Base-by-base conservation (phyloP, 2,888 invertebrate genomes). In the Eulithis testata region DNA sequence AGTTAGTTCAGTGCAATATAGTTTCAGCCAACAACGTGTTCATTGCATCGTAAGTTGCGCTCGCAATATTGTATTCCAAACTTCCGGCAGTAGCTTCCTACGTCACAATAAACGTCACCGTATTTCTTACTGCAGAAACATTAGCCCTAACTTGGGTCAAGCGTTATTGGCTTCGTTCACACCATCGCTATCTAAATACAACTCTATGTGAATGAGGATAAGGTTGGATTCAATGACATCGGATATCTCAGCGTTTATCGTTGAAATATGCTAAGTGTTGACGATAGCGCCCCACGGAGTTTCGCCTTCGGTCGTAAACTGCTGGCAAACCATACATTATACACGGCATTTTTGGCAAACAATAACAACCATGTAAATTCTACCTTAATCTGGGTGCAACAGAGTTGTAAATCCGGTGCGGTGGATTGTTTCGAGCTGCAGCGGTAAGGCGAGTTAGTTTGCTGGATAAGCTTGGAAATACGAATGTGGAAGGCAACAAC, bases 201-300 rank as follows among this genome's bases (percentile, higher is more conserved):
- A 58, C 65, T 65, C 40, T 58, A 58, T 47, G 44, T 3, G 53
- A 7, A 52, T 3, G 7, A 31, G 12, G 4, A 11, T 49, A 61
- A 61, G 61, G 65, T 54, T 12, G 50, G 36, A 51, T 62, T 62
- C 37, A 9, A 59, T 51, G 9, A 27, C 36, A 57, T 60, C 44
- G 21, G 52, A 59, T 59, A 63, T 58, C 50, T 69, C 62, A 45
- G 50, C 63, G 70, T 67, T 73, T 74, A 73, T 73, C 68, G 71
- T 61, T 66, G 73, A 72, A 71, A 73, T 73, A 76, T 74, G 73
- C 66, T 72, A 73, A 75, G 70, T 73, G 73, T 63, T 49, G 69
- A 57, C 69, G 73, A 71, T 68, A 74, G 70, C 65, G 66, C 47
- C 66, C 65, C 67, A 57, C 65, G 67, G 62, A 66, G 63, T 62